Evolutionary conservation across 2,888 invertebrate species (phyloP).

Genomic region (Habrosyne pyritoides): DNA sequence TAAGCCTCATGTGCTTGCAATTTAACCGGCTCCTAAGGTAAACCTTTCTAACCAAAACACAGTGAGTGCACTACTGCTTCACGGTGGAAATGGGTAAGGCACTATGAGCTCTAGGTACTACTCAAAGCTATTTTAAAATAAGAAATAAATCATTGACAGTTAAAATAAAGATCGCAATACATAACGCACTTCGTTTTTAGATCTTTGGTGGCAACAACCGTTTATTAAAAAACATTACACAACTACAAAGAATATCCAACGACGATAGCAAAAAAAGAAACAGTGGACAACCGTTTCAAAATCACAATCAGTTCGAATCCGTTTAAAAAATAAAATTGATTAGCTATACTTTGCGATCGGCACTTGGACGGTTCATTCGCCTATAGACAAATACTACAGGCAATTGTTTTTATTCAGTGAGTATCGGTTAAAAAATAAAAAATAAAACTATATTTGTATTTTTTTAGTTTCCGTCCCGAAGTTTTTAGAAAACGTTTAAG

Average conservation of each 20-base stretch:
- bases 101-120: too few relatives aligned
- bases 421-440: slow-evolving; percentile 14
- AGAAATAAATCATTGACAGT: too few relatives aligned
- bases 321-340: slow-evolving; percentile 16
- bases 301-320: slow-evolving; percentile 9
- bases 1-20: too few relatives aligned
- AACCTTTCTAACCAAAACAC: too few relatives aligned
- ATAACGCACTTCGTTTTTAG: too few relatives aligned
- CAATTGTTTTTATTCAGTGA: slow-evolving; percentile 23
- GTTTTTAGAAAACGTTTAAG: slow-evolving; percentile 11
- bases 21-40: too few relatives aligned
- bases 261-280: neutral
- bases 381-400: slow-evolving; percentile 6
- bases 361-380: neutral
- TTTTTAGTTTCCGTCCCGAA: neutral
- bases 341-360: slow-evolving; percentile 10
- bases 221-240: slow-evolving; percentile 18
- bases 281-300: slow-evolving; percentile 9
- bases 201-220: slow-evolving; percentile 14
- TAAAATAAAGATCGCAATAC: too few relatives aligned
- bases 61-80: too few relatives aligned
- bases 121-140: too few relatives aligned
- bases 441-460: neutral
- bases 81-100: too few relatives aligned
- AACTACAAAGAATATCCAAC: slow-evolving; percentile 18